A percentile compares a stretch with the other conserved stretches of the same genome.
phyloP scores from a whole-genome alignment of 2,113 vertebrate genomes.

The Acinonyx jubatus region DNA sequence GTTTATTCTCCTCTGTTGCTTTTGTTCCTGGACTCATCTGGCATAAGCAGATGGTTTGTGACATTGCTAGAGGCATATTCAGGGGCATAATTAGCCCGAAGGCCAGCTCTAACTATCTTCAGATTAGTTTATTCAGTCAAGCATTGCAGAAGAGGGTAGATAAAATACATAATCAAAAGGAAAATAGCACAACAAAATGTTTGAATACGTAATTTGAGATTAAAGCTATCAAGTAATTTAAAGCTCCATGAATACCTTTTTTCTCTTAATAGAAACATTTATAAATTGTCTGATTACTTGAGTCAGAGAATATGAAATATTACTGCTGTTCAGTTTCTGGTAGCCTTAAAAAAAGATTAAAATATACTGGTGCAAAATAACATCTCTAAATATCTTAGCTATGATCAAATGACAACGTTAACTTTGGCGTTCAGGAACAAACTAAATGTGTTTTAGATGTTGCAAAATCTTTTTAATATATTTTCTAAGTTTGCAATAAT shows the following conservation, averaged over 20 bases:
- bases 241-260: not conserved
- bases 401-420: not conserved
- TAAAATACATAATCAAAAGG: not conserved
- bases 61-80: not conserved
- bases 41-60: not conserved
- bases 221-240: not conserved
- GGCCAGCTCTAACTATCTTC: not conserved
- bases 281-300: not conserved
- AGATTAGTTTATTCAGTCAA: not conserved
- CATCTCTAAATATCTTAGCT: not conserved
- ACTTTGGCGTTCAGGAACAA: not conserved
- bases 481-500: not conserved
- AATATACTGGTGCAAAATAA: not conserved
- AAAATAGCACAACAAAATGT: not conserved
- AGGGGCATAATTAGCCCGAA: not conserved
- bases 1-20: not conserved
- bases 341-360: not conserved
- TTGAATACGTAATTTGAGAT: not conserved
- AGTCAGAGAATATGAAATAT: not conserved
- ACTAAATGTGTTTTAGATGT: not conserved
- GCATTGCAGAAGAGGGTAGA: not conserved
- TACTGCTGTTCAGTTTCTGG: not conserved
- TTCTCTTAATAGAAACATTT: not conserved
- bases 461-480: not conserved
- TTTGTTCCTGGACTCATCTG: not conserved